These are phyloP conservation scores for Lasioglossum oenotherae DNA, from an alignment of 2,888 invertebrate genomes.

Conservation along the genomic window DNA sequence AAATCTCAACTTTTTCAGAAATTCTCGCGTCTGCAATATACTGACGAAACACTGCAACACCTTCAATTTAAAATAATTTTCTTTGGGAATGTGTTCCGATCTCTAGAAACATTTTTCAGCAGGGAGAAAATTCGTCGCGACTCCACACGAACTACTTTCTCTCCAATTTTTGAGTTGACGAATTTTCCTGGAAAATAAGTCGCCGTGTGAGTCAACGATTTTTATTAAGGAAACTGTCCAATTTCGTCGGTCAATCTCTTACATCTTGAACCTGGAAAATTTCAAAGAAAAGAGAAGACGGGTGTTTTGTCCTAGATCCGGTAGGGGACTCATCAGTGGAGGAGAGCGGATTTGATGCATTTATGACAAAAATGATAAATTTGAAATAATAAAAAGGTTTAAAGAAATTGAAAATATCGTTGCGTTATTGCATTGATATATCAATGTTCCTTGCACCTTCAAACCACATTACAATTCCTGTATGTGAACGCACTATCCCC, in stretches of 20 bases:
- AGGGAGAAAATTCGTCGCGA: not conserved
- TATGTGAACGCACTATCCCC: not conserved
- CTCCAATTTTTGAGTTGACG: not conserved
- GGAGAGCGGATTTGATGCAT: not conserved
- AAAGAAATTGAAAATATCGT: too few relatives aligned
- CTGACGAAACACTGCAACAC: too few relatives aligned
- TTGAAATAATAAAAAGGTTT: not conserved
- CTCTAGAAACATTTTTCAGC: not conserved
- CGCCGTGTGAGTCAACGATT: not conserved
- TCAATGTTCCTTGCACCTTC: not conserved
- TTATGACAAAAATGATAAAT: not conserved
- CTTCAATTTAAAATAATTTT: not conserved
- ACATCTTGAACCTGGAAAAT: not conserved
- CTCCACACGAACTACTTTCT: not conserved
- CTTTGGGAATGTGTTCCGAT: not conserved
- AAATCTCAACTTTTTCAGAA: not conserved
- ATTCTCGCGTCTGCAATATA: not conserved
- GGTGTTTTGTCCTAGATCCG: not conserved
- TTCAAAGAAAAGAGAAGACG: not conserved
- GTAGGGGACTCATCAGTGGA: not conserved
- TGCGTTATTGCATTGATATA: too few relatives aligned
- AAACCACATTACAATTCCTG: not conserved
- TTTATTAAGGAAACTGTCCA: not conserved
- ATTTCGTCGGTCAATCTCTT: not conserved
- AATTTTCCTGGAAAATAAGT: not conserved